Base-by-base conservation (phyloP, 2,888 invertebrate genomes). In the Catocala fraxini region DNA sequence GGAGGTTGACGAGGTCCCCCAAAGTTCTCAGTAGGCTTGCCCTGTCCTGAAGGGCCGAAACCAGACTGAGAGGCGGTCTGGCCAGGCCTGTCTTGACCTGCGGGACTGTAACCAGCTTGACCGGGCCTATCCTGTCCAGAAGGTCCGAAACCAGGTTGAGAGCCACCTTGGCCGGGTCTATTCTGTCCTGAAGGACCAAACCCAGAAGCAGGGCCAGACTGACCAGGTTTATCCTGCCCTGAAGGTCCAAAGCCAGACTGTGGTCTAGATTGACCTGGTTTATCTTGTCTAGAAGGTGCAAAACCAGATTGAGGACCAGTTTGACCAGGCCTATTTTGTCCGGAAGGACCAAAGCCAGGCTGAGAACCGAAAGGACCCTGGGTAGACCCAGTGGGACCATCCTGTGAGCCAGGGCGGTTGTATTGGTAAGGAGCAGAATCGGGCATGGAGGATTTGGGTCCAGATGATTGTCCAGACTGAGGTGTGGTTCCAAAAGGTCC, bases 1-100 rank as follows among this genome's bases (percentile, higher is more conserved):
- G 94, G 91, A 1, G 91, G 93, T 55, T 92, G 92, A 15, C 90
- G 88, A n/a, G 93, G 89, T 43, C 87, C 90, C 57, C 85, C 85
- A 55, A 93, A 93, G 59, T 67, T 73, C 58, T 85, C 80, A 5
- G 75, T 73, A 25, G 82, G 71, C 41, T 46, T 54, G 6, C 47
- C 56, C 43, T 75, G 75, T 49, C 68, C 65, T 39, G 67, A 56
- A 41, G 56, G 42, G 13, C 58, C 68, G 53, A 62, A 66, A 12
- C 63, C 60, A 51, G 63, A 49, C 54, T 62, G 63, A 33, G 62
- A 42, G 34, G 55, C 63, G 15, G 34, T 15, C 55, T 63, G 69
- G 45, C 41, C 71, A 10, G 59, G 78, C 13, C 45, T 58, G 56
- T 56, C 61, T 43, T 64, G 70, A 46, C 35, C 35, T 9, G 62